A percentile compares a stretch with the other conserved stretches of the same genome.
These are phyloP conservation scores for Arenicola marina DNA, from an alignment of 2,888 invertebrate species.

Conservation along the genomic window DNA sequence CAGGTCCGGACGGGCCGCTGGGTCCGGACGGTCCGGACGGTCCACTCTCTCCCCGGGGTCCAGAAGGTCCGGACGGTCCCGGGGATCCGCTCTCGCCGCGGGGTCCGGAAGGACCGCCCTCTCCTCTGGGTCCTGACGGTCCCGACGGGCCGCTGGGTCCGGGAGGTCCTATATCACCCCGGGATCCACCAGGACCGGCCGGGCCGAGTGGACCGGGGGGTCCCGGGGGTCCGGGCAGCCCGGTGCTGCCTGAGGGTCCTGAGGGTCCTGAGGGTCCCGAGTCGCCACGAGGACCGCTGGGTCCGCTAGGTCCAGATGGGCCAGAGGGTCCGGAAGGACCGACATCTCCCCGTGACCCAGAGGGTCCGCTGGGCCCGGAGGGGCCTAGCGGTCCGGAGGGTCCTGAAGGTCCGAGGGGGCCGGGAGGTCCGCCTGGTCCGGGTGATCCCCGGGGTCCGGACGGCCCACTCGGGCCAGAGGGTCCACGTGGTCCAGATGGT, in stretches of 20 bases:
- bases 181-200: conserved; percentile 2
- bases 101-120: conserved; percentile 13
- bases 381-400: conserved; percentile 35
- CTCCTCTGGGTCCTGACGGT: conserved; percentile 17
- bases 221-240: conserved; percentile 10
- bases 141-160: conserved; percentile 17
- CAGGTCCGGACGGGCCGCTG: conserved; percentile 42
- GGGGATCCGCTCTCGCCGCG: conserved; percentile 17
- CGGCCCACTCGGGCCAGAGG: conserved; percentile 3
- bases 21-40: conserved; percentile 39
- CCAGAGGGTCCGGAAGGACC: conserved; percentile 17
- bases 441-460: conserved; percentile 18
- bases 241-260: conserved; percentile 13
- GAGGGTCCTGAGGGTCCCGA: conserved; percentile 18
- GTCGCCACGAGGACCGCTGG: conserved; percentile 15
- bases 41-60: not conserved
- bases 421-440: conserved; percentile 9
- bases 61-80: not conserved
- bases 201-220: conserved; percentile 6
- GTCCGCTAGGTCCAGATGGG: conserved; percentile 23
- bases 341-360: conserved; percentile 34
- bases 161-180: conserved; percentile 6
- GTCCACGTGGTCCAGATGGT: conserved; percentile 13
- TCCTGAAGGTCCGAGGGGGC: conserved; percentile 14
- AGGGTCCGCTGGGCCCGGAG: conserved; percentile 18